phyloP scores from a whole-genome alignment of 2,888 invertebrate species.

The Epinotia brunnichana region DNA sequence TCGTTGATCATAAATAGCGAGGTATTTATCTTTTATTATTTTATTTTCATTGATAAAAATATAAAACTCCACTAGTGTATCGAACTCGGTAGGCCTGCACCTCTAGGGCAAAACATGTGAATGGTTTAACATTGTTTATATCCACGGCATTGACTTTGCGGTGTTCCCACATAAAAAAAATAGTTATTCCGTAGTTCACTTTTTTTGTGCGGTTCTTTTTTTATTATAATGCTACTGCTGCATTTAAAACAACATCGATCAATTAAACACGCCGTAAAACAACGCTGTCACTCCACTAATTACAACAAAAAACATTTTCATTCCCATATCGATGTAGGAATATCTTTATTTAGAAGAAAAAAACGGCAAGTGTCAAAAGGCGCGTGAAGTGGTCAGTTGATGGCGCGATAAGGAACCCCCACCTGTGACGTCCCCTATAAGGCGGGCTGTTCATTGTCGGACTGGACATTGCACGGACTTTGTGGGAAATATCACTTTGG shows the following conservation, averaged over 20 bases:
- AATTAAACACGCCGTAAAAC: constrained; percentile 28
- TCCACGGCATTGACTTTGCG: not conserved
- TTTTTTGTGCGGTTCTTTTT: not conserved
- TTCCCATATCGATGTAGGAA: constrained; percentile 27
- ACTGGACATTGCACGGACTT: not conserved
- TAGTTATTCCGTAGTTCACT: not conserved
- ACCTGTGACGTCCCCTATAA: constrained; percentile 57
- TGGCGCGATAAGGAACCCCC: constrained; percentile 68
- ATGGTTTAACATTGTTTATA: not conserved
- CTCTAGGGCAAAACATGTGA: not conserved
- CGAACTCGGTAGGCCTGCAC: no score
- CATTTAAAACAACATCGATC: constrained; percentile 15
- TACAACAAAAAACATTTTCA: constrained; percentile 62
- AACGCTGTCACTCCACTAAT: constrained; percentile 51
- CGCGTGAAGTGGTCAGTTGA: constrained; percentile 74
- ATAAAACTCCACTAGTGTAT: not conserved
- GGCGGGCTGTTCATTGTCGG: constrained; percentile 21
- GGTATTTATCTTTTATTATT: not conserved
- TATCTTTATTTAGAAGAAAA: constrained; percentile 46
- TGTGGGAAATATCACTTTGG: not conserved
- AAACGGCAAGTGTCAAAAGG: constrained; percentile 72
- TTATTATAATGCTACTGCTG: not conserved
- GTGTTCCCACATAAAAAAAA: not conserved
- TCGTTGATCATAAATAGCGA: constrained; percentile 14
- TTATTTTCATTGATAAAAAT: not conserved